Conservation (phyloP, 2,888 invertebrate species). For the Amblyjoppa proteus region DNA sequence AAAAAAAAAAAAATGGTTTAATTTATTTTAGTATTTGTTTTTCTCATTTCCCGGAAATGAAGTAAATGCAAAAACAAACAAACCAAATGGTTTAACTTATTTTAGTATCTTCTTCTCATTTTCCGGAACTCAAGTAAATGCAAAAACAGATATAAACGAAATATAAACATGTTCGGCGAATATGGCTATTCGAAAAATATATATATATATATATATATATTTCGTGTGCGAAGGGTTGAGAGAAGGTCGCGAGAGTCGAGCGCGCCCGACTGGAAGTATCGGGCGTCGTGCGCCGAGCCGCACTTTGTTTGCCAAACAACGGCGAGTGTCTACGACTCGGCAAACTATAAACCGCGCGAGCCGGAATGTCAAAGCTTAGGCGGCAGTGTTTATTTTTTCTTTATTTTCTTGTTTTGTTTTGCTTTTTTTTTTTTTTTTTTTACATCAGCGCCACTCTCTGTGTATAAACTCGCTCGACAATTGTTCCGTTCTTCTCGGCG, state of each 20-base stretch:
- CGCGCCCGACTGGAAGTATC: conserved; percentile 59
- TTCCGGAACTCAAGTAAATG: too few species aligned
- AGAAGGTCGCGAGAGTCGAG: conserved; percentile 73
- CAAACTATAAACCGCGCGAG: conserved; percentile 36
- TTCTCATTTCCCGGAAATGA: too few species aligned
- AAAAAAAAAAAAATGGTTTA: too few species aligned
- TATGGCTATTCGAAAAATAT: neutral
- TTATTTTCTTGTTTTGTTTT: neutral
- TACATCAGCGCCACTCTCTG: neutral
- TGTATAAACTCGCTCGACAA: neutral
- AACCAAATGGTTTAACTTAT: too few species aligned
- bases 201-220: conserved; percentile 14
- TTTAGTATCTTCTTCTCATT: too few species aligned
- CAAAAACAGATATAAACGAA: too few species aligned
- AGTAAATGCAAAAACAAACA: too few species aligned
- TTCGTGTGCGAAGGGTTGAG: conserved; percentile 39
- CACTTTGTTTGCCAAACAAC: conserved; percentile 79
- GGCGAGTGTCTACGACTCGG: conserved; percentile 50
- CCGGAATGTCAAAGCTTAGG: conserved; percentile 53
- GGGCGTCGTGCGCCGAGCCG: conserved; percentile 41
- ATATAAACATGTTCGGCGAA: too few species aligned
- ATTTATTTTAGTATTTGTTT: too few species aligned
- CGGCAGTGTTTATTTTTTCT: neutral
- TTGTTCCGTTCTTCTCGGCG: neutral
- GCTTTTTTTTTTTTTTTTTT: neutral